Conservation (phyloP, 2,888 invertebrate species). For the Callosobruchus maculatus region DNA sequence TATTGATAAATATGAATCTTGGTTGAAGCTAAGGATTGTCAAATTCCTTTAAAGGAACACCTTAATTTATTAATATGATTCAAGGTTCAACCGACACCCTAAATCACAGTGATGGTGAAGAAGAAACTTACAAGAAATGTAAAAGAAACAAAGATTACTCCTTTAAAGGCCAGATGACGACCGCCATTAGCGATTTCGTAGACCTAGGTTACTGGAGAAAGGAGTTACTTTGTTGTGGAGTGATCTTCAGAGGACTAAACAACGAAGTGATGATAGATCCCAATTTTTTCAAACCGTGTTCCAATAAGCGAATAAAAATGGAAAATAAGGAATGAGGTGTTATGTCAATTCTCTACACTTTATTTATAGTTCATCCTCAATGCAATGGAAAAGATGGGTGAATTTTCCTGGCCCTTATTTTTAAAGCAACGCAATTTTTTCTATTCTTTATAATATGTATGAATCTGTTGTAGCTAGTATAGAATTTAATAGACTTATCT, state of each 20-base stretch:
- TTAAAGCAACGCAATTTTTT: no score
- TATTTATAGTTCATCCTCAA: no score
- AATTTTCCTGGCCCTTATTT: no score
- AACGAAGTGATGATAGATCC: constrained; percentile 13
- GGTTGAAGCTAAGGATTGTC: no score
- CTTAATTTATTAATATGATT: neutral
- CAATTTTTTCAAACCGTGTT: constrained; percentile 10
- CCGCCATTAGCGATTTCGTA: constrained; percentile 13
- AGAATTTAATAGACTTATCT: no score
- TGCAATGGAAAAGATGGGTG: no score
- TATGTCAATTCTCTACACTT: no score
- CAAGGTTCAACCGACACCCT: neutral
- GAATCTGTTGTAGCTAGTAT: no score
- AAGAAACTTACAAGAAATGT: neutral
- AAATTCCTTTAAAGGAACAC: no score
- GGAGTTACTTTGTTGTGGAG: constrained; percentile 16
- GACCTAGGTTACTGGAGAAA: constrained; percentile 15
- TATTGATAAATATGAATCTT: no score
- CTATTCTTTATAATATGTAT: no score
- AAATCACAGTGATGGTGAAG: neutral
- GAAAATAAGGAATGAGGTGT: neutral
- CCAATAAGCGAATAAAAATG: neutral
- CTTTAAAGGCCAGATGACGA: neutral
- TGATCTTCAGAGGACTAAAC: constrained; percentile 10
- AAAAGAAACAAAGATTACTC: neutral